Percentiles rank a stretch among this genome's conserved stretches.
Evolutionary conservation across 1,140 invertebrate species (phyloP).

Genomic region (Bradynema listronoti): DNA sequence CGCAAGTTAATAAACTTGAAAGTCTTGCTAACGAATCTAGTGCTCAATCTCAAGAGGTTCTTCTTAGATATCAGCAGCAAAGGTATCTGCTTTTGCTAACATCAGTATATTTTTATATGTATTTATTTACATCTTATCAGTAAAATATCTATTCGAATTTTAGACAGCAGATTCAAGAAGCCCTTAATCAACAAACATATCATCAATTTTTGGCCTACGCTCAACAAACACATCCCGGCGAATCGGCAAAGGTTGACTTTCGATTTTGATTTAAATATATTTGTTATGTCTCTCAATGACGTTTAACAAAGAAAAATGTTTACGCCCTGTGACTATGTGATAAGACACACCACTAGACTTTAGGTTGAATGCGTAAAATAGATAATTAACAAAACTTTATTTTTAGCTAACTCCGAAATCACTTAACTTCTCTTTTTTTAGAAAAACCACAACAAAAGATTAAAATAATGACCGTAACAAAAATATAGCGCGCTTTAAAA

Average conservation of each 20-base stretch:
- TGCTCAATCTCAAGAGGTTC: conserved; percentile 34
- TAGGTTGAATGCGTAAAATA: too few relatives aligned
- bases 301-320: too few relatives aligned
- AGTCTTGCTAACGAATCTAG: conserved; percentile 16
- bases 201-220: conserved; percentile 86
- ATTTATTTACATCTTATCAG: not conserved
- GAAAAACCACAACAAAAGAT: too few relatives aligned
- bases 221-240: conserved; percentile 86
- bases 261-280: too few relatives aligned
- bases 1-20: conserved; percentile 9
- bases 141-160: conserved; percentile 6
- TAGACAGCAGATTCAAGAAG: conserved; percentile 75
- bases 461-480: too few relatives aligned
- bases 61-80: conserved; percentile 44
- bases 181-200: conserved; percentile 89
- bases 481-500: too few relatives aligned
- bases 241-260: conserved; percentile 74
- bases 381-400: too few relatives aligned
- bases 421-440: too few relatives aligned
- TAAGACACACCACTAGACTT: too few relatives aligned
- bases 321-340: too few relatives aligned
- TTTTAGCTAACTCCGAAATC: too few relatives aligned
- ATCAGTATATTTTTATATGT: not conserved
- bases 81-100: conserved; percentile 10
- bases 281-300: too few relatives aligned